phyloP scores from a whole-genome alignment of 2,113 vertebrate species.

The Mus pahari region DNA sequence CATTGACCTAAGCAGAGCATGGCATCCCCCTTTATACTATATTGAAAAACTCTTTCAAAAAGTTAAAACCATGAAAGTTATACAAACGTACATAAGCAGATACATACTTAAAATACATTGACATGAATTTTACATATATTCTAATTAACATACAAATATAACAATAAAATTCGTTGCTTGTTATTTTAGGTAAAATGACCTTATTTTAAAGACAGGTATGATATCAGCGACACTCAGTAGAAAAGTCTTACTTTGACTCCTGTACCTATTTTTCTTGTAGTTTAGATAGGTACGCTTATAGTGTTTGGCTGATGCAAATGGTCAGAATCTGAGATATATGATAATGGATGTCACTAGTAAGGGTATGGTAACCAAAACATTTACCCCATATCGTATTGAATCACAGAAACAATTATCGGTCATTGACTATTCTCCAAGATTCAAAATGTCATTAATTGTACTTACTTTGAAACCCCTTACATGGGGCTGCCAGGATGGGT shows the following conservation, averaged over 20 bases:
- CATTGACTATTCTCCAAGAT: conserved; percentile 25
- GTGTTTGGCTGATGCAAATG: conserved; percentile 63
- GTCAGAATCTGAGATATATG: neutral
- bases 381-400: conserved; percentile 32
- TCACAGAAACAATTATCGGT: conserved; percentile 19
- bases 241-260: conserved; percentile 31
- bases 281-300: conserved; percentile 62
- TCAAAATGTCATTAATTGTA: conserved; percentile 4
- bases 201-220: neutral
- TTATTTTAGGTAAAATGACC: conserved; percentile 46
- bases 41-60: conserved; percentile 45
- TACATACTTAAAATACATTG: conserved; percentile 13
- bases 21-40: neutral
- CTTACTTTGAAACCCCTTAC: neutral
- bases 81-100: conserved; percentile 25
- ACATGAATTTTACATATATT: conserved; percentile 22
- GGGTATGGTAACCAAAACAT: conserved; percentile 9
- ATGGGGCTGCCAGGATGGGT: neutral
- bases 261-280: neutral
- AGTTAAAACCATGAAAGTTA: conserved; percentile 48
- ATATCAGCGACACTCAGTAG: neutral
- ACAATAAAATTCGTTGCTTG: conserved; percentile 30
- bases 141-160: neutral
- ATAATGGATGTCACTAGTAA: conserved; percentile 18
- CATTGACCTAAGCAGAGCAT: conserved; percentile 70